A percentile compares a stretch with the other conserved stretches of the same genome.
These are phyloP conservation scores for Apodemia duryi DNA, from an alignment of 2,888 invertebrate species.

Conservation along the genomic window DNA sequence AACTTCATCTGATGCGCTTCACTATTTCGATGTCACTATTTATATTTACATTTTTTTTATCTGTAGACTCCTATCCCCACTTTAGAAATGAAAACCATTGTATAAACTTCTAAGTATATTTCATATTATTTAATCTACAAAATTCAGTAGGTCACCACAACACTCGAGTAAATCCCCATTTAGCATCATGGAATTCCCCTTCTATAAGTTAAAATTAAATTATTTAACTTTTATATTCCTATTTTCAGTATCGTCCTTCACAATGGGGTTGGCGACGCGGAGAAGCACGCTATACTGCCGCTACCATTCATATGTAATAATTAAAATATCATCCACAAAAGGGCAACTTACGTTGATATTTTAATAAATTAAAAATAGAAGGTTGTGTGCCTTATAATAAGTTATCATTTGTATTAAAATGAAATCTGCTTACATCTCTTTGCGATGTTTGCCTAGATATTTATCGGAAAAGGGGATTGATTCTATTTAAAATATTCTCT, in stretches of 20 bases:
- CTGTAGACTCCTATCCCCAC: too few relatives aligned
- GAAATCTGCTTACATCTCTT: not conserved
- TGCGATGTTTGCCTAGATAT: not conserved
- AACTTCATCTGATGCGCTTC: too few relatives aligned
- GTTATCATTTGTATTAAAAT: not conserved
- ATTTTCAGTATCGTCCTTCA: slow-evolving; percentile 92
- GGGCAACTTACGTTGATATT: not conserved
- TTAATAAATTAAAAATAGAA: not conserved
- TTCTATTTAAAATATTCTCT: too few relatives aligned
- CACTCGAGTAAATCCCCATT: too few relatives aligned
- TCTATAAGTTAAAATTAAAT: too few relatives aligned
- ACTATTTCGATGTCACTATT: too few relatives aligned
- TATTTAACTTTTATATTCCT: not conserved
- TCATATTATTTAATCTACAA: too few relatives aligned
- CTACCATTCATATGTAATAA: slow-evolving; percentile 94
- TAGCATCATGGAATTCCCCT: too few relatives aligned
- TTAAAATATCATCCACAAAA: not conserved
- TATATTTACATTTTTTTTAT: too few relatives aligned
- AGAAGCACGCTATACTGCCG: slow-evolving; percentile 95
- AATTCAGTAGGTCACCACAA: too few relatives aligned
- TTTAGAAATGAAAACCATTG: too few relatives aligned
- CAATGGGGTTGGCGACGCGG: slow-evolving; percentile 96
- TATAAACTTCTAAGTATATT: too few relatives aligned
- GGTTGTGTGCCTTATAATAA: not conserved
- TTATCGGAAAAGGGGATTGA: not conserved